A percentile compares a stretch with the other conserved stretches of the same genome.
Conservation (phyloP, 2,113 vertebrate genomes). For the Chiloscyllium plagiosum region DNA sequence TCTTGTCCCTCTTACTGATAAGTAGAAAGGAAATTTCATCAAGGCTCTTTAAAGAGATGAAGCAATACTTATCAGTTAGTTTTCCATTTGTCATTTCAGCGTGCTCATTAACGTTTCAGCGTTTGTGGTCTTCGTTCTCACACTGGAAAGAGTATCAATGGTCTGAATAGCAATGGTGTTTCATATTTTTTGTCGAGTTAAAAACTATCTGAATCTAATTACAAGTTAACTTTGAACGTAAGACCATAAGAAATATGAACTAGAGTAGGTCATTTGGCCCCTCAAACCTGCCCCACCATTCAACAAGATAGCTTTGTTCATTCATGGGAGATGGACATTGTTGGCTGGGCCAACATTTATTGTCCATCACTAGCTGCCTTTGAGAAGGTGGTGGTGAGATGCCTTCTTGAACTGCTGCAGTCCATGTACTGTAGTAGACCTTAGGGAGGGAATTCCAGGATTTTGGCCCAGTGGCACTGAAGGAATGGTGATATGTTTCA, state of each 20-base stretch:
- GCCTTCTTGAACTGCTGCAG: too few relatives aligned
- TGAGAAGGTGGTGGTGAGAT: too few relatives aligned
- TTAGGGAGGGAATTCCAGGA: too few relatives aligned
- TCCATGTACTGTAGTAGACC: too few relatives aligned
- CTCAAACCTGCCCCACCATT: too few relatives aligned
- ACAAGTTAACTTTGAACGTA: not conserved
- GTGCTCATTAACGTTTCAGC: not conserved
- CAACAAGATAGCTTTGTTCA: too few relatives aligned
- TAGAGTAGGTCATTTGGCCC: too few relatives aligned
- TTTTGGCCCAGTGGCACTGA: too few relatives aligned
- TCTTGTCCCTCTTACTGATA: not conserved
- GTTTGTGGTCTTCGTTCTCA: not conserved
- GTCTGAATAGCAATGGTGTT: not conserved
- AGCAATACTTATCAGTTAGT: not conserved
- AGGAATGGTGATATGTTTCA: too few relatives aligned
- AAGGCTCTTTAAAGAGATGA: not conserved
- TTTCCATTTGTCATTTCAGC: not conserved
- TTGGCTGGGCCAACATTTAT: too few relatives aligned
- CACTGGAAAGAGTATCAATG: not conserved
- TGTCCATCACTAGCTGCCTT: too few relatives aligned
- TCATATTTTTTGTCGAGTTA: not conserved
- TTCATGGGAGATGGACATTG: too few relatives aligned
- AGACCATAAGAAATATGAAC: not conserved
- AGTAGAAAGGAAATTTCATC: not conserved
- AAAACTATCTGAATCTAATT: not conserved